A percentile compares a stretch with the other conserved stretches of the same genome.
phyloP scores from a whole-genome alignment of 1,140 invertebrate genomes.

The Pogonomyrmex barbatus region DNA sequence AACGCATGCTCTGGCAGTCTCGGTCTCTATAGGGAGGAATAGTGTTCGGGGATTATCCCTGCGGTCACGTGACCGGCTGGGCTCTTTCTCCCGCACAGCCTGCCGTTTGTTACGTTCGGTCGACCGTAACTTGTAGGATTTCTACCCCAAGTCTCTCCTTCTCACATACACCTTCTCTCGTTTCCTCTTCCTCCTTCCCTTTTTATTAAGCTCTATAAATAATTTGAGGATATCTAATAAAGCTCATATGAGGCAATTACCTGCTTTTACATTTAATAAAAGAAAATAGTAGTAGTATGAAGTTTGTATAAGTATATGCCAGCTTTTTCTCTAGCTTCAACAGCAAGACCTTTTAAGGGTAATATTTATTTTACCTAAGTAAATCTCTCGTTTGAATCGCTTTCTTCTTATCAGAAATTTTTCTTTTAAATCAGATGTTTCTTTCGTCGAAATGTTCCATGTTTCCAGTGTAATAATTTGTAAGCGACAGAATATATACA shows the following conservation, averaged over 20 bases:
- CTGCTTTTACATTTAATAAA: background rate
- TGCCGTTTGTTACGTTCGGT: slow-evolving; percentile 62
- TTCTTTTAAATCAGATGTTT: background rate
- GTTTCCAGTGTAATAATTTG: background rate
- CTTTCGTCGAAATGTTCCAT: background rate
- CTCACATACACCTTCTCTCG: background rate
- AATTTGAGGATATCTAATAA: background rate
- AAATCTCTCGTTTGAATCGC: background rate
- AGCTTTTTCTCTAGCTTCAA: background rate
- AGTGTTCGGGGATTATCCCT: slow-evolving; percentile 58
- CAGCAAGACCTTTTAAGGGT: background rate
- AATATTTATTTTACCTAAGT: background rate
- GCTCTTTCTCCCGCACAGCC: slow-evolving; percentile 44
- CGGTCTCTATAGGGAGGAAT: slow-evolving; percentile 47
- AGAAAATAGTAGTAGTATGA: background rate
- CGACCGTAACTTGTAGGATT: slow-evolving; percentile 62
- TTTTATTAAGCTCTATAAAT: slow-evolving; percentile 13
- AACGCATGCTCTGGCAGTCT: slow-evolving; percentile 27
- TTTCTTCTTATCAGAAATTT: background rate
- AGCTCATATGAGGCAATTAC: background rate
- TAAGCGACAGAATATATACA: background rate
- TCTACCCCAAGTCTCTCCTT: slow-evolving; percentile 15
- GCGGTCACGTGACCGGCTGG: slow-evolving; percentile 42
- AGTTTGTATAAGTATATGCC: background rate
- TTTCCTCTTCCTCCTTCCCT: background rate